Conservation (phyloP, 2,888 invertebrate species). For the Pandemis cinnamomeana region DNA sequence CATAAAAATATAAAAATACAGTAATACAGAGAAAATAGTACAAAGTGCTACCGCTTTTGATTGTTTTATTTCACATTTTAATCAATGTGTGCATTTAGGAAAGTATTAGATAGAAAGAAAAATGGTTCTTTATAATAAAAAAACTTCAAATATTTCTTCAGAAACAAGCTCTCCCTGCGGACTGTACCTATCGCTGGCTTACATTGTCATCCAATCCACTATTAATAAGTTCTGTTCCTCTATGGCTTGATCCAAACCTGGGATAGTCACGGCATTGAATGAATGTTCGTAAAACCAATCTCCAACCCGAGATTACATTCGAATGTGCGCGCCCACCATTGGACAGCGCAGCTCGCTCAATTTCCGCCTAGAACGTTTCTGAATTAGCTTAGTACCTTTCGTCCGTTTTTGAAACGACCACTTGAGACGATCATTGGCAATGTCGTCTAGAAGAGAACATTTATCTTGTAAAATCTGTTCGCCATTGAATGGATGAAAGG, state of each 20-base stretch:
- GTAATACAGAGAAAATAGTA: no score
- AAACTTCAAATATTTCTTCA: no score
- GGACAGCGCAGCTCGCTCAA: constrained; percentile 15
- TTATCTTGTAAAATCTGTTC: constrained; percentile 72
- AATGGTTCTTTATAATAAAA: no score
- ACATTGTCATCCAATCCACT: no score
- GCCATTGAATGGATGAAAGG: constrained; percentile 64
- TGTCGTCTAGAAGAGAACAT: constrained; percentile 54
- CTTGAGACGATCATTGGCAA: constrained; percentile 50
- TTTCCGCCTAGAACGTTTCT: constrained; percentile 30
- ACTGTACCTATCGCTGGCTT: no score
- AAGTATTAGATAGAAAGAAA: no score
- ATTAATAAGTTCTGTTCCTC: no score
- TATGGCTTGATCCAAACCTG: not conserved
- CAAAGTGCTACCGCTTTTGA: no score
- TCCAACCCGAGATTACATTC: constrained; percentile 10
- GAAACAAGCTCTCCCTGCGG: no score
- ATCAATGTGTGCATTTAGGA: no score
- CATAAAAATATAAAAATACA: no score
- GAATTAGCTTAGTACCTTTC: constrained; percentile 42
- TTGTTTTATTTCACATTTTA: no score
- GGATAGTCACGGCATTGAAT: not conserved
- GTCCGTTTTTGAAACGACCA: constrained; percentile 59
- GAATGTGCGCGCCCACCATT: constrained; percentile 3
- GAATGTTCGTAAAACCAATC: constrained; percentile 12